A percentile compares a stretch with the other conserved stretches of the same genome.
phyloP scores from a whole-genome alignment of 1,140 invertebrate genomes.

The Asbolus verrucosus region DNA sequence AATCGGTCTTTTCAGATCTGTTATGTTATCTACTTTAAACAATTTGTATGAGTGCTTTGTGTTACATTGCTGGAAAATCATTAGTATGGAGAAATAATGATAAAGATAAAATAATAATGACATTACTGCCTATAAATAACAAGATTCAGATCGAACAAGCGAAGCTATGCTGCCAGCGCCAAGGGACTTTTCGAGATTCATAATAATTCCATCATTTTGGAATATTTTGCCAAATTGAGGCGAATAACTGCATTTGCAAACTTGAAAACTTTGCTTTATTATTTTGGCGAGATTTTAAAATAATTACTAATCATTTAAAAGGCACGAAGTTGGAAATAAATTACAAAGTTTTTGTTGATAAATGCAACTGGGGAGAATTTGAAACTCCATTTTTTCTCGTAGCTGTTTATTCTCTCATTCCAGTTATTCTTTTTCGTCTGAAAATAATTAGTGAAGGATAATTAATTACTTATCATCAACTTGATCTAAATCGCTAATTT shows the following conservation, averaged over 20 bases:
- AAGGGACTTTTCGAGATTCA: too few relatives aligned
- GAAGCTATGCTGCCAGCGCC: too few relatives aligned
- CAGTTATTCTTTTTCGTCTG: conserved; percentile 3
- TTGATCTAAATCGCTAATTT: too few relatives aligned
- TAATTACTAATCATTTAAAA: background rate
- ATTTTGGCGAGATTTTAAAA: background rate
- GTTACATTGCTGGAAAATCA: too few relatives aligned
- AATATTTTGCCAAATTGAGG: too few relatives aligned
- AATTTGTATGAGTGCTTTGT: conserved; percentile 1
- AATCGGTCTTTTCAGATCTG: conserved; percentile 39
- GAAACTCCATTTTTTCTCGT: conserved; percentile 6
- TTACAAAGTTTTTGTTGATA: conserved; percentile 22
- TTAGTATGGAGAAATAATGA: too few relatives aligned
- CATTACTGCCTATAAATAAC: too few relatives aligned
- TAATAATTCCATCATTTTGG: too few relatives aligned
- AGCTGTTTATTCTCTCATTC: conserved; percentile 1
- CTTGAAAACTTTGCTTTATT: background rate
- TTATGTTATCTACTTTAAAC: conserved; percentile 16
- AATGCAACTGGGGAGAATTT: conserved; percentile 18
- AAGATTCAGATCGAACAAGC: too few relatives aligned
- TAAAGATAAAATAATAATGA: too few relatives aligned
- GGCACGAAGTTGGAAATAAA: background rate
- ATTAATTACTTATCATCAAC: background rate
- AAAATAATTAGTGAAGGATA: conserved; percentile 12
- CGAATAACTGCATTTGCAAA: background rate